A percentile compares a stretch with the other conserved stretches of the same genome.
phyloP scores from a whole-genome alignment of 2,113 vertebrate genomes.

The Oreotrochilus melanogaster region DNA sequence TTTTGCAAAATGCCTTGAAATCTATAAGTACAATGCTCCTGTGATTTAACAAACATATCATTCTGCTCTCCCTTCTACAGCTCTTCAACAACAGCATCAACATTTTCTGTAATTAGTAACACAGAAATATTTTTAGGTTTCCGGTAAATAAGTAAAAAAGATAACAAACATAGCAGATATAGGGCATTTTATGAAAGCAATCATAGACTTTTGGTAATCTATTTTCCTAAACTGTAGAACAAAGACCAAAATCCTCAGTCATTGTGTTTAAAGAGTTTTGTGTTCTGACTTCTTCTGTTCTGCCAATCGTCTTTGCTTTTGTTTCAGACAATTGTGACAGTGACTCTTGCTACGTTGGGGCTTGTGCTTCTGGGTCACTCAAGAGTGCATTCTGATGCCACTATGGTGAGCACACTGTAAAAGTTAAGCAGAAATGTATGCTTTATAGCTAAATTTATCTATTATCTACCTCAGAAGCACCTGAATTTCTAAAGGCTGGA shows the following conservation, averaged over 20 bases:
- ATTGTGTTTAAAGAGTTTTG: neutral
- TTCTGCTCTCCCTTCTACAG: neutral
- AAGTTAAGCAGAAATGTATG: neutral
- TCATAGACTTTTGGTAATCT: neutral
- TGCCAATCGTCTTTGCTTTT: constrained; percentile 28
- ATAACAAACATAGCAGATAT: neutral
- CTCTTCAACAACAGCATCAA: neutral
- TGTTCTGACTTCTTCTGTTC: neutral
- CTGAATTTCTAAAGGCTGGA: neutral
- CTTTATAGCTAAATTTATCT: neutral
- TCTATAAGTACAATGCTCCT: neutral
- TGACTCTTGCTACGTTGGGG: neutral
- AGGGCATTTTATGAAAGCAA: neutral
- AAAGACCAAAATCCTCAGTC: neutral
- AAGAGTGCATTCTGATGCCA: neutral
- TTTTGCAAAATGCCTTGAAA: neutral
- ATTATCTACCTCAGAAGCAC: neutral
- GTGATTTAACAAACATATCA: neutral
- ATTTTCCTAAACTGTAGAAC: neutral
- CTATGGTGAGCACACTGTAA: neutral
- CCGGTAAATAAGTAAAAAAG: neutral
- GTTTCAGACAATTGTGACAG: neutral
- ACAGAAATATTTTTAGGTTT: neutral
- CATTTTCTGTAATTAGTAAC: neutral
- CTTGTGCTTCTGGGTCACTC: neutral